phyloP scores from a whole-genome alignment of 2,797 vertebrate genomes.

The Pelodytes ibericus region DNA sequence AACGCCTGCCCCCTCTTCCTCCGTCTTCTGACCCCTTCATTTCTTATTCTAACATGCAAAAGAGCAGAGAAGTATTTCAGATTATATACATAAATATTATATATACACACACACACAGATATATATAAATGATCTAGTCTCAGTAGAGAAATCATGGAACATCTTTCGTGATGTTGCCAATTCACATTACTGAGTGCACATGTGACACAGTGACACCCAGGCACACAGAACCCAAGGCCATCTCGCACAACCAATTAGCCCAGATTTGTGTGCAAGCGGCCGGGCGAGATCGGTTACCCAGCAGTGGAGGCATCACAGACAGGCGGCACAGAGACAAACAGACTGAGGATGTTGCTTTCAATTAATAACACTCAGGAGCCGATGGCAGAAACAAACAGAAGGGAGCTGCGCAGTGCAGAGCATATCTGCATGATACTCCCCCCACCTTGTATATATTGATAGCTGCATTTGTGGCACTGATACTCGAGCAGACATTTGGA shows the following conservation, averaged over 20 bases:
- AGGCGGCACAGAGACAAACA: constrained; percentile 29
- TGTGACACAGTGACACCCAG: constrained; percentile 8
- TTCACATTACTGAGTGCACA: constrained; percentile 9
- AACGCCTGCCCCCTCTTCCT: too few relatives aligned
- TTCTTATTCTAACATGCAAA: too few relatives aligned
- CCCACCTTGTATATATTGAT: background rate
- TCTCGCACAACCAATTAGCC: constrained; percentile 41
- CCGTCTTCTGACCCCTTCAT: too few relatives aligned
- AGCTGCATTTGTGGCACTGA: too few relatives aligned
- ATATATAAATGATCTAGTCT: background rate
- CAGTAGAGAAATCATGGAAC: constrained; percentile 17
- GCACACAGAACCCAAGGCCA: constrained; percentile 27
- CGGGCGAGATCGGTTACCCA: constrained; percentile 13
- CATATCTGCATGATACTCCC: background rate
- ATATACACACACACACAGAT: too few relatives aligned
- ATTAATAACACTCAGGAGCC: constrained; percentile 46
- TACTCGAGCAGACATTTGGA: too few relatives aligned
- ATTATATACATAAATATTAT: too few relatives aligned
- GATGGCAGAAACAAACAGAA: constrained; percentile 28
- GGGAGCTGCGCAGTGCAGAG: background rate
- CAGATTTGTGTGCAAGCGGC: constrained; percentile 7
- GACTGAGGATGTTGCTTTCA: constrained; percentile 47
- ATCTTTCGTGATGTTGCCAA: constrained; percentile 18
- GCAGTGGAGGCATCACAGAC: constrained; percentile 18
- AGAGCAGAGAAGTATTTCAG: too few relatives aligned